Conservation (phyloP, 2,888 invertebrate genomes). For the Ochlodes sylvanus region DNA sequence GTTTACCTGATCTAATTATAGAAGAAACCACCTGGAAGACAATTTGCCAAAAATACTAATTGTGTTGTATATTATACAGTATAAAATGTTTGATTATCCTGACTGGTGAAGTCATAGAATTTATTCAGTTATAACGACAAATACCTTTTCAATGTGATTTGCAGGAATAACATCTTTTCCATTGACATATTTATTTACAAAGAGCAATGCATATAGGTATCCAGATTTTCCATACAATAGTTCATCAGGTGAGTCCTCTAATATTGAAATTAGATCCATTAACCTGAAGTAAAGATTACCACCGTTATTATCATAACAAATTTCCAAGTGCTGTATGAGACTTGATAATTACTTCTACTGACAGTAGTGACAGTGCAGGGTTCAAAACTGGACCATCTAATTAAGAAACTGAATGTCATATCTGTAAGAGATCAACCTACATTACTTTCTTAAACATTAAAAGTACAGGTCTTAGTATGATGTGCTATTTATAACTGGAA, state of each 20-base stretch:
- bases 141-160: conserved; percentile 85
- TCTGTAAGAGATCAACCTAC: too few species aligned
- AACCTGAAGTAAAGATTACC: conserved; percentile 80
- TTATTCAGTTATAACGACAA: not conserved
- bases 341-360: too few species aligned
- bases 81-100: not conserved
- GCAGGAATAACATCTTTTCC: conserved; percentile 85
- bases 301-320: not conserved
- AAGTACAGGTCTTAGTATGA: too few species aligned
- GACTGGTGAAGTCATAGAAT: not conserved
- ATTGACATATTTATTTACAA: conserved; percentile 87
- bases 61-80: too few species aligned
- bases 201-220: conserved; percentile 91
- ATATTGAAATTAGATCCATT: conserved; percentile 79
- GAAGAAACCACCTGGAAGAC: conserved; percentile 84
- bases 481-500: too few species aligned
- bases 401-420: too few species aligned
- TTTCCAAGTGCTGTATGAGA: too few species aligned
- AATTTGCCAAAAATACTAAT: conserved; percentile 1
- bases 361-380: too few species aligned
- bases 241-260: conserved; percentile 90
- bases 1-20: conserved; percentile 87
- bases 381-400: too few species aligned
- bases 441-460: too few species aligned
- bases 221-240: conserved; percentile 94